Base-by-base conservation (phyloP, 2,888 invertebrate genomes). In the Apotomis betuletana region DNA sequence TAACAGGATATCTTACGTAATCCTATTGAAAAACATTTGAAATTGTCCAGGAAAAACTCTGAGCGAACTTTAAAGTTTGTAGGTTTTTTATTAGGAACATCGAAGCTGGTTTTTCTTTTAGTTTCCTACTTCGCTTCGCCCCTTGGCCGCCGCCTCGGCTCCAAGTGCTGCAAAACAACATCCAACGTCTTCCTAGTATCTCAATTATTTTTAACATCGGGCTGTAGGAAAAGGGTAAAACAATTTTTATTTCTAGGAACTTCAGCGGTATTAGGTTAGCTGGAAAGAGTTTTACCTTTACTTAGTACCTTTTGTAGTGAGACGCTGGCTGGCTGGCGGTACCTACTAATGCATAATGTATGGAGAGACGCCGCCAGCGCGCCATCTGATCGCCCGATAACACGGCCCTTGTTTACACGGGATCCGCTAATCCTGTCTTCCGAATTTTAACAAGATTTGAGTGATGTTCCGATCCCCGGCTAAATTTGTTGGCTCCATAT, bases 391-490 rank as follows among this genome's bases (percentile, higher is more conserved):
- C 87, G 86, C 78, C 84, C 85, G 88, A 90, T 89, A 88, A 85
- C 85, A 81, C 81, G 80, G 85, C 79, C 83, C 85, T 87, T 91
- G 90, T 91, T 91, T 91, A 89, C 88, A 86, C 79, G 84, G 83
- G 81, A 81, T 84, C 80, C 77, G 81, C 85, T 91, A 90, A 90
- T 90, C 88, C 84, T 84, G 86, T 87, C 87, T 85, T 78, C 81
- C 77, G 85, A 87, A 88, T 88, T 88, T 89, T 85, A 90, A 90
- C 88, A 87, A 87, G 87, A 88, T 89, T 89, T 88, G 87, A 87
- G 83, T 84, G 83, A 87, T 88, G 85, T 84, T 81, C 79, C 78
- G 78, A 78, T 79, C 79, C 78, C 75, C 74, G 70, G 67, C 76
- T 74, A 78, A 81, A 80, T 81, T 85, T 67, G 73, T 69, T 68